Base-by-base conservation (phyloP, 1,140 invertebrate genomes). In the Bombus superbus region DNA sequence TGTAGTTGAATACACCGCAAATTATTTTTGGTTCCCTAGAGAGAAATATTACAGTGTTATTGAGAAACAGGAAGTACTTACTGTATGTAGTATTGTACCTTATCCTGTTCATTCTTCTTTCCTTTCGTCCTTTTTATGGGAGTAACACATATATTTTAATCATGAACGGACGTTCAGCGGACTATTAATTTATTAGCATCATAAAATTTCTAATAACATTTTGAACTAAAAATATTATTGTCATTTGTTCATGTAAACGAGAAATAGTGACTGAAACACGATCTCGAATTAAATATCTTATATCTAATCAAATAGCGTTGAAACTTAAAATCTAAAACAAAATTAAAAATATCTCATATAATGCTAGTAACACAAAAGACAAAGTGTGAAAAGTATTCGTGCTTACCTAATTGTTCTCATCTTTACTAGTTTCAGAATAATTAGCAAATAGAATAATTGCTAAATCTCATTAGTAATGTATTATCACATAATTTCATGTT, bases 41-140 rank as follows among this genome's bases (percentile, higher is more conserved):
- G 77, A 86, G 71, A 38, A 69, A 68, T 85, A 85, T 84, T 86
- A 89, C 47, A n/a, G 87, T 89, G 88, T 92, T 92, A 92, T 92
- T 85, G 88, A 92, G 86, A 85, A 88, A 87, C 92, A 93, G 89
- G 92, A 93, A 92, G 86, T 83, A 86, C 77, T 89, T 66, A 35
- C 32, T 66, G 82, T 86, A 86, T 84, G 92, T 92, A 69, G 66
- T 71, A 77, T 59, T 76, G 10, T 32, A 68, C 44, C 66, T 66
- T 64, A 68, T 77, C 57, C 80, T 68, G 69, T 40, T 53, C 75
- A 35, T 85, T 79, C 82, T 66, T 28, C 35, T 53, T 40, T 75
- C 18, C 53, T 40, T 32, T 82, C 40, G 28, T 44, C 0, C n/a
- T n/a, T n/a, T 40, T 53, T 53, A 53, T 53, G 8, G 2, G 2